Percentiles rank a stretch among this genome's conserved stretches.
These are phyloP conservation scores for Ennomos fuscantarius DNA, from an alignment of 2,888 invertebrate species.

Conservation along the genomic window DNA sequence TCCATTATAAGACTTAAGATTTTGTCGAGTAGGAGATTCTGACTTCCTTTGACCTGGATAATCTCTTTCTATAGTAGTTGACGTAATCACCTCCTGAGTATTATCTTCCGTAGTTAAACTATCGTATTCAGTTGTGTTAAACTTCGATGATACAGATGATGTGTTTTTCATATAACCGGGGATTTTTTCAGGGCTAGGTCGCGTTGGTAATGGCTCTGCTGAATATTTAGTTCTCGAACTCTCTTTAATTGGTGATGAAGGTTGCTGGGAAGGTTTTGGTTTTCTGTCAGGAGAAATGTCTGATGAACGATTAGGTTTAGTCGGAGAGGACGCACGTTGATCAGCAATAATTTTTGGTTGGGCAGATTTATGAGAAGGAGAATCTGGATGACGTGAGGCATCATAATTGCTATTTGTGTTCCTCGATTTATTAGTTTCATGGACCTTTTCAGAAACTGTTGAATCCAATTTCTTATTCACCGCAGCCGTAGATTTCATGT, in stretches of 20 bases:
- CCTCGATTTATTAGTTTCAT: slow-evolving; percentile 30
- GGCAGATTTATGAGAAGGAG: slow-evolving; percentile 22
- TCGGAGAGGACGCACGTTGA: slow-evolving; percentile 31
- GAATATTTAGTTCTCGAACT: slow-evolving; percentile 21
- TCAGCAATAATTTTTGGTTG: slow-evolving; percentile 12
- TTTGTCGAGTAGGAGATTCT: slow-evolving; percentile 22
- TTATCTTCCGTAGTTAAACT: slow-evolving; percentile 32
- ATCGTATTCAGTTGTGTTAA: slow-evolving; percentile 30
- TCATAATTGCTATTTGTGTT: slow-evolving; percentile 10
- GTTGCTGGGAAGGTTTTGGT: slow-evolving; percentile 17
- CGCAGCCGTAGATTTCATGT: slow-evolving; percentile 41
- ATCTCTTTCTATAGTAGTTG: slow-evolving; percentile 29
- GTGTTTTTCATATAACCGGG: slow-evolving; percentile 39
- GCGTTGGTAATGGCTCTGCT: slow-evolving; percentile 36
- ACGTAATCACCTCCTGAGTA: slow-evolving; percentile 30
- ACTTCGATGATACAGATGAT: slow-evolving; percentile 36
- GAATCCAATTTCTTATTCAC: slow-evolving; percentile 34
- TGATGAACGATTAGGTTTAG: slow-evolving; percentile 22
- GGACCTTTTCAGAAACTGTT: slow-evolving; percentile 34
- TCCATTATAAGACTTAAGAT: slow-evolving; percentile 13
- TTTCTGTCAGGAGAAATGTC: slow-evolving; percentile 36
- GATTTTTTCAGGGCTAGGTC: slow-evolving; percentile 22
- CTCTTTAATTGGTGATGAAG: slow-evolving; percentile 23
- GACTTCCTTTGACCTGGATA: slow-evolving; percentile 11
- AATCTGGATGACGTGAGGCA: slow-evolving; percentile 15